Conservation (phyloP, 2,797 vertebrate species). For the Galaxias olidus region DNA sequence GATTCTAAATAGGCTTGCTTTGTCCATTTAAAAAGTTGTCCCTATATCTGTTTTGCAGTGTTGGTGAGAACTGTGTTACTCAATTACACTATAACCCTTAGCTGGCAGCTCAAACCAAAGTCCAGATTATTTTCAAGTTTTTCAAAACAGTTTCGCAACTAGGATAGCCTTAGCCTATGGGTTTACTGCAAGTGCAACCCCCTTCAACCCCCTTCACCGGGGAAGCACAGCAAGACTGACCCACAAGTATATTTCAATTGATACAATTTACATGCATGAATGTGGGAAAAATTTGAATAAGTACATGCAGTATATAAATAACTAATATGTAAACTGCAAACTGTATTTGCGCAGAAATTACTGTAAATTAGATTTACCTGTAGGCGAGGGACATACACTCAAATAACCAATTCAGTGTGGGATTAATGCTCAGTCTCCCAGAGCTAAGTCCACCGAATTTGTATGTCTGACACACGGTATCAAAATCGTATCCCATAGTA, state of each 20-base stretch:
- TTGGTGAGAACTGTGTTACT: slow-evolving; percentile 43
- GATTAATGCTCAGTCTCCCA: slow-evolving; percentile 86
- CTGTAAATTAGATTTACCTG: slow-evolving; percentile 76
- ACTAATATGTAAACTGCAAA: neutral
- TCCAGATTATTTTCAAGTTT: slow-evolving; percentile 63
- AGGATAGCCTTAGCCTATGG: no score
- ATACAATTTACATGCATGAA: no score
- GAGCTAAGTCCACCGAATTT: slow-evolving; percentile 79
- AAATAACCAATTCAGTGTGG: slow-evolving; percentile 91
- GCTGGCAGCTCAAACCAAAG: slow-evolving; percentile 74
- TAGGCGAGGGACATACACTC: slow-evolving; percentile 99
- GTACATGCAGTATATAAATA: no score
- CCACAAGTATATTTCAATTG: no score
- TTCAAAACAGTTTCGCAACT: slow-evolving; percentile 63
- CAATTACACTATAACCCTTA: slow-evolving; percentile 59
- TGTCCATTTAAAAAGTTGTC: no score
- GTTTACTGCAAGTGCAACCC: no score
- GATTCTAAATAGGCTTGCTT: neutral
- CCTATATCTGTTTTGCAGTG: neutral
- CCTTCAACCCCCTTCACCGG: no score
- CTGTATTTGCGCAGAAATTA: neutral
- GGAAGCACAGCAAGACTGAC: no score
- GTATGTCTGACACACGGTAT: slow-evolving; percentile 79
- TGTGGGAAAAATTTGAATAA: no score
- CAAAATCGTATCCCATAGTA: slow-evolving; percentile 67